These are phyloP conservation scores for Tachysurus vachellii DNA, from an alignment of 2,113 vertebrate species.

Conservation along the genomic window DNA sequence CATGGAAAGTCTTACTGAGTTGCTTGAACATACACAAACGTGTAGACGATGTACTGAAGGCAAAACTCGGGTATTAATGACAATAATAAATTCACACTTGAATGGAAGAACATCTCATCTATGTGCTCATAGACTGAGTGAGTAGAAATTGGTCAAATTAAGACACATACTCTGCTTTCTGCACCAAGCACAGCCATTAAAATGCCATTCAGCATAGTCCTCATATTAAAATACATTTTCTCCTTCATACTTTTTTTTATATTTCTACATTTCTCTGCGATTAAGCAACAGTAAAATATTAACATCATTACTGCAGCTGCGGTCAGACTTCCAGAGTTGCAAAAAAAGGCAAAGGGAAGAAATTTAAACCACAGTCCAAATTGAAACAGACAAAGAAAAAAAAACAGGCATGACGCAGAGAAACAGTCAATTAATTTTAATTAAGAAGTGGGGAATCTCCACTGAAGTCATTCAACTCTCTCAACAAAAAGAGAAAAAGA, in stretches of 20 bases:
- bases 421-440: slow-evolving; percentile 70
- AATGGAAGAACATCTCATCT: slow-evolving; percentile 42
- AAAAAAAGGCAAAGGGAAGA: slow-evolving; percentile 45
- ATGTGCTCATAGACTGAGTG: slow-evolving; percentile 10
- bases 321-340: slow-evolving; percentile 51
- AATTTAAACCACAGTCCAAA: slow-evolving; percentile 65
- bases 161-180: slow-evolving; percentile 7
- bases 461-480: slow-evolving; percentile 59
- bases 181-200: slow-evolving; percentile 35
- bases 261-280: slow-evolving; percentile 56
- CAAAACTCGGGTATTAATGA: slow-evolving; percentile 45
- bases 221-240: slow-evolving; percentile 48
- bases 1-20: background rate
- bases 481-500: slow-evolving; percentile 38
- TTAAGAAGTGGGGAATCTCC: slow-evolving; percentile 59
- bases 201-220: slow-evolving; percentile 42
- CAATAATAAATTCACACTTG: slow-evolving; percentile 47
- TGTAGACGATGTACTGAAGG: slow-evolving; percentile 27
- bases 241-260: slow-evolving; percentile 49
- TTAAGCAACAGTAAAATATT: slow-evolving; percentile 64
- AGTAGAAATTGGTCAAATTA: slow-evolving; percentile 13
- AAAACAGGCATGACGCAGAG: slow-evolving; percentile 57
- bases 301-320: slow-evolving; percentile 64
- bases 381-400: slow-evolving; percentile 71
- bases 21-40: slow-evolving; percentile 34